phyloP scores from a whole-genome alignment of 2,113 vertebrate genomes.

The Sphaerodactylus townsendi region DNA sequence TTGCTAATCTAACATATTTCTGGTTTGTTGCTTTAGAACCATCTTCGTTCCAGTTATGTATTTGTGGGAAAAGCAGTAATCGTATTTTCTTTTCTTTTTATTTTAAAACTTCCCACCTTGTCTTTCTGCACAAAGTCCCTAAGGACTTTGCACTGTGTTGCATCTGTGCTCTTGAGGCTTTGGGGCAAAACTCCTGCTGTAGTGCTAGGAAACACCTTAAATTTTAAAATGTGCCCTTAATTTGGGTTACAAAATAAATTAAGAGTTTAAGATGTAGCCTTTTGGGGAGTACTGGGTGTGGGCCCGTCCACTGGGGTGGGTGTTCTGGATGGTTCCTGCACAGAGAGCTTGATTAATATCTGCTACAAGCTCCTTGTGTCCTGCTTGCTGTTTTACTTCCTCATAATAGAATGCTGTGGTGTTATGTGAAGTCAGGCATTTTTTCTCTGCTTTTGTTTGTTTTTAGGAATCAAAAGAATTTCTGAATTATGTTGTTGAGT shows the following conservation, averaged over 20 bases:
- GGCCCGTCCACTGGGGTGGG: too few species aligned
- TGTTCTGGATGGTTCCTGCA: not conserved
- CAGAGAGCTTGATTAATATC: not conserved
- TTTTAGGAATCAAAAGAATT: slow-evolving; percentile 81
- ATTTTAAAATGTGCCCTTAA: not conserved
- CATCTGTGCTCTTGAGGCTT: not conserved
- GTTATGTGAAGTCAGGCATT: not conserved
- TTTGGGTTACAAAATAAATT: not conserved
- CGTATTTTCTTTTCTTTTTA: too few species aligned
- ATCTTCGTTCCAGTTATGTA: not conserved
- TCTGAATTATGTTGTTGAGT: slow-evolving; percentile 79
- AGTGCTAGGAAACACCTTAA: not conserved
- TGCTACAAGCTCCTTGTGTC: not conserved
- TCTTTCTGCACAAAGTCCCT: too few species aligned
- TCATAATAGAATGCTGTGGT: not conserved
- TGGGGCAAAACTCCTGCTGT: not conserved
- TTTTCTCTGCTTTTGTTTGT: slow-evolving; percentile 23
- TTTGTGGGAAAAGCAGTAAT: not conserved
- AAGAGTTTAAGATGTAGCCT: not conserved
- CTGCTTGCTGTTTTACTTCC: not conserved
- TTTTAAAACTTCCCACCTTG: too few species aligned
- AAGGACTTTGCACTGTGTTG: not conserved
- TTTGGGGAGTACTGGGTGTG: not conserved
- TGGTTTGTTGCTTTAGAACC: not conserved
- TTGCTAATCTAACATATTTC: not conserved